Conservation (phyloP, 2,888 invertebrate species). For the Agriopis leucophaearia region DNA sequence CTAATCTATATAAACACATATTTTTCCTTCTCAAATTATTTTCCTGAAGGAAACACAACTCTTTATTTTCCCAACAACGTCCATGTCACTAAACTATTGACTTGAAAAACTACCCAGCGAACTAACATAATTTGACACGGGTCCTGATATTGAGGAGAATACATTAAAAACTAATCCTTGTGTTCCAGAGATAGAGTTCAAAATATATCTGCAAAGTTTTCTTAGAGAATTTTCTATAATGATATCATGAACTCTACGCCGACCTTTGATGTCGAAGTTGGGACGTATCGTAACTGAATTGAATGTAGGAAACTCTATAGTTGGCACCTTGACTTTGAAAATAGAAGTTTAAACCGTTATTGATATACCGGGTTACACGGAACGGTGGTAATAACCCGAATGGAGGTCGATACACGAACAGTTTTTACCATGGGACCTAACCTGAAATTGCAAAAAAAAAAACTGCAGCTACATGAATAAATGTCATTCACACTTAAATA, state of each 20-base stretch:
- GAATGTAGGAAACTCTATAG: too few species aligned
- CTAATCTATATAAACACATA: too few species aligned
- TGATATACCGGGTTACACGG: too few species aligned
- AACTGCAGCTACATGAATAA: too few species aligned
- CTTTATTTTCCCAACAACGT: conserved; percentile 39
- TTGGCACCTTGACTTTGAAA: too few species aligned
- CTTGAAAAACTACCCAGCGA: conserved; percentile 31
- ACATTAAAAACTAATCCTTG: conserved; percentile 5
- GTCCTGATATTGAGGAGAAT: conserved; percentile 20
- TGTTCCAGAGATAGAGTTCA: conserved; percentile 10
- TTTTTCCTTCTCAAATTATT: conserved; percentile 8
- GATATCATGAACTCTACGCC: conserved; percentile 24
- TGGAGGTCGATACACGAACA: too few species aligned
- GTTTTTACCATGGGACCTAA: too few species aligned
- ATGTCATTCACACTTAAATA: too few species aligned
- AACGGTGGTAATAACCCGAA: too few species aligned
- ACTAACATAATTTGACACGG: conserved; percentile 39
- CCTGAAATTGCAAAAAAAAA: too few species aligned
- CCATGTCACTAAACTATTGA: conserved; percentile 33
- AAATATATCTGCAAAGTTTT: conserved; percentile 1
- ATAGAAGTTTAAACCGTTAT: too few species aligned
- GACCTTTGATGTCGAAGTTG: conserved; percentile 33
- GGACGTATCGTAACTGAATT: conserved; percentile 18
- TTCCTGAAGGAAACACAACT: conserved; percentile 11
- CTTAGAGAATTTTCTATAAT: conserved; percentile 20